Percentiles rank a stretch among this genome's conserved stretches.
These are phyloP conservation scores for Cyprinodon tularosa DNA, from an alignment of 2,113 vertebrate species.

Conservation along the genomic window DNA sequence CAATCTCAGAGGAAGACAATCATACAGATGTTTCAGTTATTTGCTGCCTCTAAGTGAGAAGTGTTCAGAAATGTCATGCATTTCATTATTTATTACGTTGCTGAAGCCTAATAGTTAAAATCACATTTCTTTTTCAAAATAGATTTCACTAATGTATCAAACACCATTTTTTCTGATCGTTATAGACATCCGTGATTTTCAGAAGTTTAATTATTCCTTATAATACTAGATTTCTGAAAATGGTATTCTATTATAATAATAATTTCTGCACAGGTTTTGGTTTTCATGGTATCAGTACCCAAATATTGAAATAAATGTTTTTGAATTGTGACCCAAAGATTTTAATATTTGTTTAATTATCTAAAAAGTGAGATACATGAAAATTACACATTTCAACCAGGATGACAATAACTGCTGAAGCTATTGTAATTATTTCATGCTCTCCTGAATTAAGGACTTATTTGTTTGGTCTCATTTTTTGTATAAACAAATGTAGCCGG, in stretches of 20 bases:
- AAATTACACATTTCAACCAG: background rate
- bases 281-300: too few relatives aligned
- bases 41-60: slow-evolving; percentile 34
- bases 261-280: too few relatives aligned
- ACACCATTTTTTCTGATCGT: background rate
- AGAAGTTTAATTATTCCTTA: too few relatives aligned
- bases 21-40: slow-evolving; percentile 40
- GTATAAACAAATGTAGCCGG: background rate
- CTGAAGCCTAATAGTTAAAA: background rate
- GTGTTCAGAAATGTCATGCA: slow-evolving; percentile 7
- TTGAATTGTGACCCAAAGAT: too few relatives aligned
- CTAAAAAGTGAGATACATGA: background rate
- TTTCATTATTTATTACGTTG: background rate
- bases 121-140: background rate
- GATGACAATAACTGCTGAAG: background rate
- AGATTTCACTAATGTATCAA: background rate
- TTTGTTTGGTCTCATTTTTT: background rate
- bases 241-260: too few relatives aligned
- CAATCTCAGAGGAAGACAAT: slow-evolving; percentile 26
- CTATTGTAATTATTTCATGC: background rate
- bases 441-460: background rate
- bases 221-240: too few relatives aligned
- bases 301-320: too few relatives aligned
- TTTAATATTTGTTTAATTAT: too few relatives aligned
- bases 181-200: too few relatives aligned